A percentile compares a stretch with the other conserved stretches of the same genome.
Conservation (phyloP, 2,888 invertebrate species). For the Amblyjoppa proteus region DNA sequence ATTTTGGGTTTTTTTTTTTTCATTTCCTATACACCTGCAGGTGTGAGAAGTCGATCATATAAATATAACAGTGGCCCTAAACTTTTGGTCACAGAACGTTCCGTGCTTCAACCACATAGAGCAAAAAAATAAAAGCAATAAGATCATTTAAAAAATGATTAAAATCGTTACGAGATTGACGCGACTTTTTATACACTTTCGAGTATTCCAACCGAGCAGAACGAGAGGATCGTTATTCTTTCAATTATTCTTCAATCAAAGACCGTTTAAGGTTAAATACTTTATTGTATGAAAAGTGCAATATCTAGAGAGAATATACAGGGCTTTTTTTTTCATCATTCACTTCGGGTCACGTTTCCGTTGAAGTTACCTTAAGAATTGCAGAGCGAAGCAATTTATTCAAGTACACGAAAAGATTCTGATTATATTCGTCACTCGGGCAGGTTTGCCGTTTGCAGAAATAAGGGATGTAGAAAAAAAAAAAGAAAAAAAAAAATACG, state of each 20-base stretch:
- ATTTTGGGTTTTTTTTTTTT: too few species aligned
- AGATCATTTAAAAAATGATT: not conserved
- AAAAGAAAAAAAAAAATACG: not conserved
- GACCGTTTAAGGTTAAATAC: not conserved
- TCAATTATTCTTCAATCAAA: not conserved
- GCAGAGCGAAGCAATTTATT: conserved; percentile 11
- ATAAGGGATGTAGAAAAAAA: not conserved
- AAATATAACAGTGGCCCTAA: too few species aligned
- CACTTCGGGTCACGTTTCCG: not conserved
- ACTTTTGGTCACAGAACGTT: too few species aligned
- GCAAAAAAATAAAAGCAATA: not conserved
- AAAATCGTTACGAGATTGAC: not conserved
- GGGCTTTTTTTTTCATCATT: not conserved
- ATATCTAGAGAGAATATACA: not conserved
- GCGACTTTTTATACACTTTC: not conserved
- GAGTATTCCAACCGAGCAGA: not conserved
- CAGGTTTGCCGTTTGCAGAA: not conserved
- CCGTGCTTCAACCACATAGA: too few species aligned
- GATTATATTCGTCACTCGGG: conserved; percentile 32
- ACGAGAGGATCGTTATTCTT: not conserved
- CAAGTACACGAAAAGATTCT: conserved; percentile 1
- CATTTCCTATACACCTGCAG: too few species aligned
- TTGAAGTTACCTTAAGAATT: not conserved
- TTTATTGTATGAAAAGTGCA: not conserved
- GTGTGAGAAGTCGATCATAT: too few species aligned